Conservation (phyloP, 2,797 vertebrate genomes). For the Sebastes jordani region DNA sequence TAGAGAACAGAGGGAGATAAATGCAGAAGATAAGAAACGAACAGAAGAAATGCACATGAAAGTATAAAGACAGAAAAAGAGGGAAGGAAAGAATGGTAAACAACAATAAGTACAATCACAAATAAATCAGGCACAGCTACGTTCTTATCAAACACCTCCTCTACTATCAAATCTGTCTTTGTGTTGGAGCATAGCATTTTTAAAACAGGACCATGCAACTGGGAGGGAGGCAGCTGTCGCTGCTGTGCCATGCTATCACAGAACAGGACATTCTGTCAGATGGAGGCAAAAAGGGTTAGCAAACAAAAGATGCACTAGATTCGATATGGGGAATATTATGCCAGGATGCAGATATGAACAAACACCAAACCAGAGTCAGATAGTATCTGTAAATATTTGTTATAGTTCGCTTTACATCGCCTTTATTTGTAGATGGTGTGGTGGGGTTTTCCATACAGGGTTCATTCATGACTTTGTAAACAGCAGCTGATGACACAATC, state of each 20-base stretch:
- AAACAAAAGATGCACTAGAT: constrained; percentile 53
- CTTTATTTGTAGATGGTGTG: neutral
- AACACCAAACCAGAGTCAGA: constrained; percentile 52
- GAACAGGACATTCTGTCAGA: constrained; percentile 59
- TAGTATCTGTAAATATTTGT: constrained; percentile 32
- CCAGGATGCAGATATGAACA: constrained; percentile 50
- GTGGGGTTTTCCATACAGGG: neutral
- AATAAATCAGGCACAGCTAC: neutral
- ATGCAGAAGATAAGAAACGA: neutral
- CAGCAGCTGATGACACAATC: neutral
- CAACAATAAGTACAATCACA: neutral
- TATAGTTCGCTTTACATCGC: neutral
- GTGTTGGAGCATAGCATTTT: constrained; percentile 56
- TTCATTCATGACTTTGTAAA: neutral
- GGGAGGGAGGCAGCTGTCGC: constrained; percentile 50
- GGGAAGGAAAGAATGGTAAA: constrained; percentile 19
- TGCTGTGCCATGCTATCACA: constrained; percentile 73
- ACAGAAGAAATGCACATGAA: neutral
- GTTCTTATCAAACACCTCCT: constrained; percentile 1
- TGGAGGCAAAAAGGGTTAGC: constrained; percentile 71
- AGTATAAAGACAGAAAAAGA: constrained; percentile 10
- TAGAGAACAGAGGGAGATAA: neutral
- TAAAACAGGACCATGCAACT: constrained; percentile 72
- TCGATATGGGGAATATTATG: constrained; percentile 52
- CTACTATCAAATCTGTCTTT: constrained; percentile 22